Evolutionary conservation across 2,888 invertebrate species (phyloP).

Genomic region (Agriopis marginaria): DNA sequence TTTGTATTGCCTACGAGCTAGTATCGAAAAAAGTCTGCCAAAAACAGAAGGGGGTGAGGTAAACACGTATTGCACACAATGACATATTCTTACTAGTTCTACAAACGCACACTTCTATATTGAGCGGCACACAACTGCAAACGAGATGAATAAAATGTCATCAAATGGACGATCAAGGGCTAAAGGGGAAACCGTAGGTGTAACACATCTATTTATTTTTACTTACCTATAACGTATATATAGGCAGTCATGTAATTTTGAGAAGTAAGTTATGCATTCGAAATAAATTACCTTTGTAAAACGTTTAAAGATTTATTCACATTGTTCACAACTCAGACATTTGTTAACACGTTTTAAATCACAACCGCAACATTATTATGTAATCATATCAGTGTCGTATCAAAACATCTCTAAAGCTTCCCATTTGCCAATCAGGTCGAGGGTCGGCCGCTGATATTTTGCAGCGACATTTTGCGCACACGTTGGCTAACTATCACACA

Average conservation of each 20-base stretch:
- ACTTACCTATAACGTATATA: background rate
- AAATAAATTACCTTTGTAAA: background rate
- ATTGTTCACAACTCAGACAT: background rate
- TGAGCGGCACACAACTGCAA: no score
- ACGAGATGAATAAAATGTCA: no score
- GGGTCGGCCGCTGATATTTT: constrained; percentile 78
- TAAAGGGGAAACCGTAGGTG: no score
- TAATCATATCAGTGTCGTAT: constrained; percentile 45
- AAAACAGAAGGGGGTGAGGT: no score
- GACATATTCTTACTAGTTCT: no score
- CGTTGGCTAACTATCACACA: constrained; percentile 69
- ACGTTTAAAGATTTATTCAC: background rate
- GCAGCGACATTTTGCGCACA: constrained; percentile 74
- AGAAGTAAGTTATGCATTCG: background rate
- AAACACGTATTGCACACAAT: no score
- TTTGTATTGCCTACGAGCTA: no score
- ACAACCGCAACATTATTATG: constrained; percentile 5
- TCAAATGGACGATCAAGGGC: no score
- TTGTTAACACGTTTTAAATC: constrained; percentile 17
- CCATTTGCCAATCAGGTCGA: constrained; percentile 71
- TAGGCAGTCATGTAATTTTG: background rate
- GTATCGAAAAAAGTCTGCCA: no score
- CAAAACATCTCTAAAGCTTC: constrained; percentile 54
- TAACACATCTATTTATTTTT: no score
- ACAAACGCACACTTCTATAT: no score